Evolutionary conservation across 1,140 invertebrate genomes (phyloP).

Genomic region (Neuroterus valhalla): DNA sequence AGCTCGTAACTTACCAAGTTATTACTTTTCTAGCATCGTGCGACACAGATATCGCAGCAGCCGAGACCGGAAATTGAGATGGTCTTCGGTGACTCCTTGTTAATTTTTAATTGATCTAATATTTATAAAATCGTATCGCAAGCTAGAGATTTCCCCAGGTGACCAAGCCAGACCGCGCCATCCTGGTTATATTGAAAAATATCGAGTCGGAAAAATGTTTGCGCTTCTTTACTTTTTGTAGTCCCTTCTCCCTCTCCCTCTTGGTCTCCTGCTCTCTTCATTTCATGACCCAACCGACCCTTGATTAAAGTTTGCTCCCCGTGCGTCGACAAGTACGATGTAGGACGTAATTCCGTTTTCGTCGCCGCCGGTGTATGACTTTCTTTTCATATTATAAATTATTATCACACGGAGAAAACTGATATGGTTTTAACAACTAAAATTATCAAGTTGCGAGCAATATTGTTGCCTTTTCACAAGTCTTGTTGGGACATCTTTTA

Average conservation of each 20-base stretch:
- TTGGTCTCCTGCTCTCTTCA: slow-evolving; percentile 37
- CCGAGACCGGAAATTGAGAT: slow-evolving; percentile 14
- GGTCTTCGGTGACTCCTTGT: slow-evolving; percentile 43
- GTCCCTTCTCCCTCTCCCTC: slow-evolving; percentile 44
- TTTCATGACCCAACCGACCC: slow-evolving; percentile 35
- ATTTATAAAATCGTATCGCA: slow-evolving; percentile 64
- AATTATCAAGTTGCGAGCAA: too few relatives aligned
- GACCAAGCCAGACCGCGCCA: slow-evolving; percentile 51
- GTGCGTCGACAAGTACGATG: slow-evolving; percentile 35
- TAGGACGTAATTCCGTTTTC: slow-evolving; percentile 29
- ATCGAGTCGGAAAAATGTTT: slow-evolving; percentile 60
- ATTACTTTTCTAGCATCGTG: slow-evolving; percentile 2
- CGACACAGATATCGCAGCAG: slow-evolving; percentile 10
- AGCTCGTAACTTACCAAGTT: slow-evolving; percentile 13
- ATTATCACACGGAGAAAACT: too few relatives aligned
- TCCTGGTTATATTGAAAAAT: slow-evolving; percentile 65
- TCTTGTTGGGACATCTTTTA: too few relatives aligned
- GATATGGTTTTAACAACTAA: too few relatives aligned
- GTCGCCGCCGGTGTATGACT: slow-evolving; percentile 28
- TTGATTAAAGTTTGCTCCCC: slow-evolving; percentile 63
- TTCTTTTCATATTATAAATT: slow-evolving; percentile 26
- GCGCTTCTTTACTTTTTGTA: slow-evolving; percentile 45
- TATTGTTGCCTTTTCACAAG: too few relatives aligned
- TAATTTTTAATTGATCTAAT: slow-evolving; percentile 69
- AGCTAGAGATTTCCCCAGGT: slow-evolving; percentile 65